Evolutionary conservation across 2,113 vertebrate genomes (phyloP), one percentile per base, ranked within the genome.

Genomic region (Pholis gunnellus): DNA sequence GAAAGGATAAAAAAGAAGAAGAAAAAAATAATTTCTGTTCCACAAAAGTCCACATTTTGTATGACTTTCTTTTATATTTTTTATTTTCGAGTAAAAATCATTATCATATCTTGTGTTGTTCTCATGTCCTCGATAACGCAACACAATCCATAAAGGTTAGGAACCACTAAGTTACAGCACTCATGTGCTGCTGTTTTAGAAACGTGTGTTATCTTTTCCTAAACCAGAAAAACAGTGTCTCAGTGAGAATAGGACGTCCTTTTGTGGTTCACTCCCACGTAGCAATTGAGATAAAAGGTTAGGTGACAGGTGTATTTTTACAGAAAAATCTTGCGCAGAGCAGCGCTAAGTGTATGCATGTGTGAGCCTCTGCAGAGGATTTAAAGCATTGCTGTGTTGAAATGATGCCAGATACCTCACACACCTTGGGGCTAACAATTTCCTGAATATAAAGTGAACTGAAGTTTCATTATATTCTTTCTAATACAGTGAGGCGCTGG

Each of bases 331-430:
- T 73, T 74, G 42, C 57, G 54, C 1, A 56, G 34, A 81, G 66
- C 22, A 77, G 46, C 72, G 25, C 82, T 70, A 83, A 75, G 56
- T 74, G n/a, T 13, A 5, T 2, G 63, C 54, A 57, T 86, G 84
- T 44, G 48, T 22, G 72, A 29, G 70, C 61, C 57, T 70, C 69
- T 70, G 40, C 63, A 71, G 65, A 84, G 72, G 40, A 81, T 75
- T 79, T 75, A 86, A 82, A 88, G 86, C 78, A 74, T 48, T 48
- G 57, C 75, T 68, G 72, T 50, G 66, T 54, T 13, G 31, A 82
- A 78, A 88, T 38, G 57, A 87, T 85, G 79, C 46, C 69, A 61
- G 67, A 78, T 68, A 82, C 69, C n/a, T 5, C 5, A 2, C 56
- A 85, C 78, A 78, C 65, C 79, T 74, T 29, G 2, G 46, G 25